Evolutionary conservation across 2,888 invertebrate genomes (phyloP), one percentile per base, ranked within the genome.

Genomic region (Eueremaeus valkanovi): DNA sequence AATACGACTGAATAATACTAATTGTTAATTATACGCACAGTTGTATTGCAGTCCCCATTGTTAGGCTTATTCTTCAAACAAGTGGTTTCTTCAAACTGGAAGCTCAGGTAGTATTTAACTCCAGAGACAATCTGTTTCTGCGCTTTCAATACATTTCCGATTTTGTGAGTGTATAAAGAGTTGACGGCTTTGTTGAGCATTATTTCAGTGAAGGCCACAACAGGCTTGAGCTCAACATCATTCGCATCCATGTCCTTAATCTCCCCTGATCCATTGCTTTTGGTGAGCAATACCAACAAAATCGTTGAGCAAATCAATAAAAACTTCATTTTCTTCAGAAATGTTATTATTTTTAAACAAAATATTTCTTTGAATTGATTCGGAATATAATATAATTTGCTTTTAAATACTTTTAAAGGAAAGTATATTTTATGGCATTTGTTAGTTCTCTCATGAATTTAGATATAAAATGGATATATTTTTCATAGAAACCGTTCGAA

Each of bases 101-200:
- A 61, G 18, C 3, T 55, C 61, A 72, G 31, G 36, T 75, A 70
- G 27, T 55, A 75, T 42, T 70, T 75, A 33, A 45, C 21, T 31
- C 75, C 75, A 70, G 75, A 68, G 8, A 75, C 75, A 2, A 75
- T 27, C 33, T 75, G 75, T 27, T 45, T 49, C 24, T 75, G 70
- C 5, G 75, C 75, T 40, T 45, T 36, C 16, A 33, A 24, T n/a
- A 75, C 36, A 11, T 27, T 27, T 29, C 42, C 75, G 27, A 75
- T 40, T 55, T 51, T 49, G 40, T 75, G 75, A 24, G 27, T 21
- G 16, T 51, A 70, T n/a, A 51, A 18, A 29, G 75, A 75, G 45
- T 68, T 55, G 6, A 49, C 33, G n/a, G 63, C 31, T 33, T 21
- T 63, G 29, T 63, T 33, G 33, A 63, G 31, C 63, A 63, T 63